Conservation (phyloP, 1,140 invertebrate species). For the honey bee (Apis mellifera) region DNA sequence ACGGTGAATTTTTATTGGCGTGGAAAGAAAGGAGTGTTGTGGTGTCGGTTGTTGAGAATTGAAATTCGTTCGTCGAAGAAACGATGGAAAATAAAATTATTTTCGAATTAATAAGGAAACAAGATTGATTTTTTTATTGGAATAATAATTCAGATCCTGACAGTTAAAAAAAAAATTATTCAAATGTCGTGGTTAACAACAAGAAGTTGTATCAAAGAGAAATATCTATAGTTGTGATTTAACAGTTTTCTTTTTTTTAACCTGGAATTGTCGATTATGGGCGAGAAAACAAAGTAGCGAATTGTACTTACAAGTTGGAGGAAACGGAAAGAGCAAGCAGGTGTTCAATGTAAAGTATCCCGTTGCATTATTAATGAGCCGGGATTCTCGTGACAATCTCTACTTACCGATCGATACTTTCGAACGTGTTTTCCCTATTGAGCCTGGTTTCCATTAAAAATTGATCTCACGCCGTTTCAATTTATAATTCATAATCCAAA, state of each 20-base stretch:
- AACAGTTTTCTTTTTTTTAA: neutral
- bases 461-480: neutral
- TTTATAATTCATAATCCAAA: neutral
- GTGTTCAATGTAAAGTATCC: neutral
- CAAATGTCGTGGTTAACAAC: no score
- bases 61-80: no score
- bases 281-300: neutral
- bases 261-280: neutral
- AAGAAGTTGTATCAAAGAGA: no score
- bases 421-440: neutral
- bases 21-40: neutral
- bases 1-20: no score
- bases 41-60: no score
- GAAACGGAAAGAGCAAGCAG: neutral
- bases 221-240: no score
- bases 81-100: no score
- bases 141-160: no score
- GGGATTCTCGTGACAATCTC: slow-evolving; percentile 2
- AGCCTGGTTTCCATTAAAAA: neutral
- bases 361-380: slow-evolving; percentile 12
- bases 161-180: no score
- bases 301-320: neutral
- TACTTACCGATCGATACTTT: slow-evolving; percentile 1
- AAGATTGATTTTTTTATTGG: no score
- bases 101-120: no score